These are phyloP conservation scores for Merluccius polli DNA, from an alignment of 2,797 vertebrate species.

Conservation along the genomic window DNA sequence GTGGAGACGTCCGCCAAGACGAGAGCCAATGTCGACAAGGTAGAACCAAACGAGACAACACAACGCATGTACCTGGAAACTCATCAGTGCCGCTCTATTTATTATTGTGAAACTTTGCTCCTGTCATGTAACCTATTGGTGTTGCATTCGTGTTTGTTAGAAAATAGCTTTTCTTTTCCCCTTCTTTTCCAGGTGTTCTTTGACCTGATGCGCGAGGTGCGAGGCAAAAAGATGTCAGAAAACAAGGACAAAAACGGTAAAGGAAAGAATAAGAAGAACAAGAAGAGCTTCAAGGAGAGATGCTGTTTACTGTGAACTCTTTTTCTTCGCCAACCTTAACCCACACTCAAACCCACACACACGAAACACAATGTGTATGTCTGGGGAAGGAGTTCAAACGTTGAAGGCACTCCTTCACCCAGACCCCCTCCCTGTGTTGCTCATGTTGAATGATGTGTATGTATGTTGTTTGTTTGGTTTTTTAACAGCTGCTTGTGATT, in stretches of 20 bases:
- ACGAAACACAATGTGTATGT: conserved; percentile 22
- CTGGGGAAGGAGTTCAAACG: conserved; percentile 31
- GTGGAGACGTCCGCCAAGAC: conserved; percentile 97
- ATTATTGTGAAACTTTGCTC: too few relatives aligned
- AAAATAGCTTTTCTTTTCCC: not conserved
- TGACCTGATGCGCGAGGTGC: conserved; percentile 94
- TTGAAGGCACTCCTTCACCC: not conserved
- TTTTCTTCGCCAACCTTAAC: conserved; percentile 40
- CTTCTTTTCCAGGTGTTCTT: conserved; percentile 84
- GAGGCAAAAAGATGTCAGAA: conserved; percentile 93
- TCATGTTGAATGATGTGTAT: conserved; percentile 36
- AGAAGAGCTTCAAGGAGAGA: conserved; percentile 94
- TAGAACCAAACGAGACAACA: too few relatives aligned
- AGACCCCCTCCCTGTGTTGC: conserved; percentile 25
- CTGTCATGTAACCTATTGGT: too few relatives aligned
- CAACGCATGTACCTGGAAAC: too few relatives aligned
- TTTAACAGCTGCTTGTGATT: conserved; percentile 46
- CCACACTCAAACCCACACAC: conserved; percentile 28
- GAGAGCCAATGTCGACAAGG: conserved; percentile 95
- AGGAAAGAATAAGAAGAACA: conserved; percentile 90
- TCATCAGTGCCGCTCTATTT: not conserved
- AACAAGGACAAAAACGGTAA: conserved; percentile 94
- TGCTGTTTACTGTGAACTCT: conserved; percentile 93
- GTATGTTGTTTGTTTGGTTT: conserved; percentile 20
- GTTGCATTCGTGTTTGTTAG: too few relatives aligned